Percentiles rank a stretch among this genome's conserved stretches.
These are phyloP conservation scores for Acholoe squamosa DNA, from an alignment of 2,888 invertebrate genomes.

Conservation along the genomic window DNA sequence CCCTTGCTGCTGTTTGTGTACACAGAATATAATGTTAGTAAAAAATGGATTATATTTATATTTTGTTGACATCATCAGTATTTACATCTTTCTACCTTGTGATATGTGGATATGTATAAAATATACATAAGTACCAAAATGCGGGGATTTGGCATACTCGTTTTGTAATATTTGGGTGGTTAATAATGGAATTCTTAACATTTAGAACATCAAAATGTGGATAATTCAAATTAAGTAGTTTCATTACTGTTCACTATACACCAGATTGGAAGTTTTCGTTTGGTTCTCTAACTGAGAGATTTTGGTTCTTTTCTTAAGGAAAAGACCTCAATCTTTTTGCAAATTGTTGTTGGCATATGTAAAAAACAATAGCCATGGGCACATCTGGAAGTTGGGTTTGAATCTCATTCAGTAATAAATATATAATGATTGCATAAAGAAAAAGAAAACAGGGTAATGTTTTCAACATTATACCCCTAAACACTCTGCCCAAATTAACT, in stretches of 20 bases:
- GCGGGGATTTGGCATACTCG: not conserved
- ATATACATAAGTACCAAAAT: not conserved
- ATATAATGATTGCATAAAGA: not conserved
- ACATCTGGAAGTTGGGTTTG: not conserved
- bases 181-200: not conserved
- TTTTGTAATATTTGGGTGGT: not conserved
- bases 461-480: not conserved
- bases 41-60: too few species aligned
- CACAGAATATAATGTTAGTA: not conserved
- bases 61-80: not conserved
- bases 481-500: not conserved
- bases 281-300: too few species aligned
- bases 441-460: not conserved
- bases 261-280: too few species aligned
- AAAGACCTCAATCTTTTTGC: not conserved
- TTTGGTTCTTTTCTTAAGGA: not conserved
- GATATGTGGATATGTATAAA: constrained; percentile 1
- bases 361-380: not conserved
- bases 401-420: constrained; percentile 41
- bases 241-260: not conserved
- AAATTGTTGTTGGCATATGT: not conserved
- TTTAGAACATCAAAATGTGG: not conserved
- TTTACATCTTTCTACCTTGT: not conserved
- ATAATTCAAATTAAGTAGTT: not conserved
- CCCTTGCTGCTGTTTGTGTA: not conserved